phyloP scores from a whole-genome alignment of 2,888 invertebrate genomes.

The Molorchus minor region DNA sequence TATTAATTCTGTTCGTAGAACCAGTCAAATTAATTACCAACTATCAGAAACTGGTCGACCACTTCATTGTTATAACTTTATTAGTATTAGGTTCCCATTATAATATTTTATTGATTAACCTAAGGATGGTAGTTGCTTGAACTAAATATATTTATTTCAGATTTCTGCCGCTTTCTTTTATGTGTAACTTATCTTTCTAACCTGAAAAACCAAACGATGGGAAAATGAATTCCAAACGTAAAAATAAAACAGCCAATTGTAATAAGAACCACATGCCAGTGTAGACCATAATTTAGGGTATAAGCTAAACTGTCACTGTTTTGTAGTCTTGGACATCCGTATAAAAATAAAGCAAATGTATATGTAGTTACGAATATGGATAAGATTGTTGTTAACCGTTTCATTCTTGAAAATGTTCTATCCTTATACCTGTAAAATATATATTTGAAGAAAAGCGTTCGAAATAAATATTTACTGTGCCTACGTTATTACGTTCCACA shows the following conservation, averaged over 20 bases:
- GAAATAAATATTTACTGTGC: background rate
- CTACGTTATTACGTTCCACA: conserved; percentile 18
- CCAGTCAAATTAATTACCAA: no score
- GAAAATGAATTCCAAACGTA: conserved; percentile 41
- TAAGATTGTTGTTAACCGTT: conserved; percentile 43
- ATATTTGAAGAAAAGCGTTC: background rate
- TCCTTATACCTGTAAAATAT: conserved; percentile 34
- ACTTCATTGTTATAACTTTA: no score
- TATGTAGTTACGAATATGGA: conserved; percentile 44
- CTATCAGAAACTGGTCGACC: no score
- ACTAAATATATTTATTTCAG: no score
- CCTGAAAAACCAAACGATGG: conserved; percentile 42
- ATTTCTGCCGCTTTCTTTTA: no score
- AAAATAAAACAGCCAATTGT: conserved; percentile 33
- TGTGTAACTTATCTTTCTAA: no score
- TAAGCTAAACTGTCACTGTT: conserved; percentile 43
- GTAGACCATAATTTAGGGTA: conserved; percentile 34
- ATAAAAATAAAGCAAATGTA: conserved; percentile 36
- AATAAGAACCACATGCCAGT: conserved; percentile 29
- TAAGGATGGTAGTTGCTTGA: no score
- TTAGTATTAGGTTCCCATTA: no score
- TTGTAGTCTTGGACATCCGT: conserved; percentile 42
- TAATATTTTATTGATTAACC: no score
- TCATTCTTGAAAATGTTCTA: conserved; percentile 34
- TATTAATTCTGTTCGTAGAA: no score